Evolutionary conservation across 2,113 vertebrate species (phyloP), one percentile per base, ranked within the genome.

Genomic region (Corythornis vintsioides): DNA sequence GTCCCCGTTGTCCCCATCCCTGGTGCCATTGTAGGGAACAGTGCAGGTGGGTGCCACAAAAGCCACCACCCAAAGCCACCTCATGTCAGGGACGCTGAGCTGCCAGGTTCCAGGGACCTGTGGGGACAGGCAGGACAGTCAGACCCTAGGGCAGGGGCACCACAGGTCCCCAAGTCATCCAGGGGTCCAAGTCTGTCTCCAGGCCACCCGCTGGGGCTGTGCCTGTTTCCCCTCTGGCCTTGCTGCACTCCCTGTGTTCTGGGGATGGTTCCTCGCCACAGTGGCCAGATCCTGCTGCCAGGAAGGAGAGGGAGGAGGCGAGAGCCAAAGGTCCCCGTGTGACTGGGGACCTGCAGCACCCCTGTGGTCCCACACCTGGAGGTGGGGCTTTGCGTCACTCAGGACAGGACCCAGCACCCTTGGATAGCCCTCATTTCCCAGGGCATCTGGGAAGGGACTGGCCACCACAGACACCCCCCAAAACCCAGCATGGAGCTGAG

Each of bases 31-130:
- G 80, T 61, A 86, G 80, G 95, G 93, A 43, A 13, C 2, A 1
- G 64, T 40, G 64, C 84, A 90, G 69, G 60, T 11, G 0, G 95
- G 81, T 11, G 60, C 89, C 89, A 92, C 92, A 40, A 93, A 86
- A 83, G 81, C 92, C 93, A 93, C 8, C 8, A 95, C 42, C 95
- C 93, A 96, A 73, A 95, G 84, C 89, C 93, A 92, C 84, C 66
- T 86, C 95, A 93, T 96, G 81, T 15, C 70, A 11, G 40, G 55
- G 60, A 50, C 11, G 12, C 35, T 40, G 81, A 11, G 71, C 53
- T 92, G 52, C 75, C 61, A 0, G 0, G 42, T 38, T 78, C 66
- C 78, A 38, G 67, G 45, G 67, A 80, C 42, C 93, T 89, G 87
- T 10, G 42, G 70, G 69, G 65, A 25, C 38, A 67, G 69, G 50